Evolutionary conservation across 2,113 vertebrate genomes (phyloP).

Genomic region (Mormyrus iriodes): DNA sequence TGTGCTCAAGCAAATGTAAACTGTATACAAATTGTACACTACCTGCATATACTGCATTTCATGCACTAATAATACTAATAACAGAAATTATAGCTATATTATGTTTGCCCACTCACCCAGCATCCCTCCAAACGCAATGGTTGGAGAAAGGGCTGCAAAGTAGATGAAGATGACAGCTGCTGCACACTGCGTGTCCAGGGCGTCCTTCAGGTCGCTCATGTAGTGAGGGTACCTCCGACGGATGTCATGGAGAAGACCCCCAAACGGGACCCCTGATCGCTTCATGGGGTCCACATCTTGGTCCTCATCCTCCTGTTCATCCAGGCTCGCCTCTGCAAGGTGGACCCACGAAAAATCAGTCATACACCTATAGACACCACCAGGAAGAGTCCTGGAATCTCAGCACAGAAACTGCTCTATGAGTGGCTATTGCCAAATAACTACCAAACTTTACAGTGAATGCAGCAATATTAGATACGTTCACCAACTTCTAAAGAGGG

Average conservation of each 20-base stretch:
- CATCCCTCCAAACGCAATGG: constrained; percentile 96
- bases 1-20: background rate
- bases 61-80: background rate
- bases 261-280: constrained; percentile 83
- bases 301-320: constrained; percentile 73
- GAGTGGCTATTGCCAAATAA: background rate
- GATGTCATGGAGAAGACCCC: constrained; percentile 88
- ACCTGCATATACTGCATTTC: background rate
- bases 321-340: constrained; percentile 58
- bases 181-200: constrained; percentile 85
- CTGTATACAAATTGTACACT: background rate
- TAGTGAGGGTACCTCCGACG: constrained; percentile 88
- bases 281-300: constrained; percentile 82
- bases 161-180: constrained; percentile 96
- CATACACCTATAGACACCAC: background rate
- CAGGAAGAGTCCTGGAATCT: background rate
- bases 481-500: background rate
- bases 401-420: background rate
- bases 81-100: background rate
- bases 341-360: background rate
- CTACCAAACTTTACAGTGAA: background rate
- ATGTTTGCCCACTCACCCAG: constrained; percentile 69
- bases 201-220: constrained; percentile 83
- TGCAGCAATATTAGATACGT: background rate
- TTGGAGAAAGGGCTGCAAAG: constrained; percentile 93